These are phyloP conservation scores for Deilephila porcellus DNA, from an alignment of 2,888 invertebrate species.

Conservation along the genomic window DNA sequence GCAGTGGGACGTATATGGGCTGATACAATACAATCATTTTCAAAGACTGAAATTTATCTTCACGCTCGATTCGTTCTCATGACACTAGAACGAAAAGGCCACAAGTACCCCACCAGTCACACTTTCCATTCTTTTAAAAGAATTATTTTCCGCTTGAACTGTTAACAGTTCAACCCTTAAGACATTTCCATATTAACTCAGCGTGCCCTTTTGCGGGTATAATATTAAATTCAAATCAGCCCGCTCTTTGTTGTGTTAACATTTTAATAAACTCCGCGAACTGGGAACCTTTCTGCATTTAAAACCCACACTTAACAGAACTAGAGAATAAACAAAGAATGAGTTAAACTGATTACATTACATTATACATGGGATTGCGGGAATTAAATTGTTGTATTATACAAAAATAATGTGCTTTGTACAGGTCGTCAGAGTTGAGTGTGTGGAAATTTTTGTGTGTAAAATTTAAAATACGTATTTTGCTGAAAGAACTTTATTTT, in stretches of 20 bases:
- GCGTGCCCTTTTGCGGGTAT: constrained; percentile 38
- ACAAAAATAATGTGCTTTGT: neutral
- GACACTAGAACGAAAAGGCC: neutral
- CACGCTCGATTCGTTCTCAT: neutral
- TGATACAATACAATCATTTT: too few species aligned
- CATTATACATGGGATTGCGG: neutral
- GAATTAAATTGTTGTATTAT: neutral
- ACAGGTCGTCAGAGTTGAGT: neutral
- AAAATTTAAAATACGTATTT: too few species aligned
- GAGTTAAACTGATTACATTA: neutral
- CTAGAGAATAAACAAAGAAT: constrained; percentile 10
- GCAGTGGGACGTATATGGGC: too few species aligned
- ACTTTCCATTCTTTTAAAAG: neutral
- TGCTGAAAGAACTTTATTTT: neutral
- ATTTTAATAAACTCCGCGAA: constrained; percentile 42
- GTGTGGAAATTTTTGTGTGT: too few species aligned
- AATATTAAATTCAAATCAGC: constrained; percentile 32
- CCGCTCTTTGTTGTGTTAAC: constrained; percentile 42
- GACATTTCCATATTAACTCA: constrained; percentile 9
- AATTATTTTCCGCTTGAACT: constrained; percentile 4
- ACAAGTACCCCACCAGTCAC: neutral
- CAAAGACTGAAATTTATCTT: neutral
- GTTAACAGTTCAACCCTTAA: constrained; percentile 12
- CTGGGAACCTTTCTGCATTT: constrained; percentile 32
- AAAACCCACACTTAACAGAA: neutral